Percentiles rank a stretch among this genome's conserved stretches.
phyloP scores from a whole-genome alignment of 2,888 invertebrate genomes.

The Scaptomyza flava region DNA sequence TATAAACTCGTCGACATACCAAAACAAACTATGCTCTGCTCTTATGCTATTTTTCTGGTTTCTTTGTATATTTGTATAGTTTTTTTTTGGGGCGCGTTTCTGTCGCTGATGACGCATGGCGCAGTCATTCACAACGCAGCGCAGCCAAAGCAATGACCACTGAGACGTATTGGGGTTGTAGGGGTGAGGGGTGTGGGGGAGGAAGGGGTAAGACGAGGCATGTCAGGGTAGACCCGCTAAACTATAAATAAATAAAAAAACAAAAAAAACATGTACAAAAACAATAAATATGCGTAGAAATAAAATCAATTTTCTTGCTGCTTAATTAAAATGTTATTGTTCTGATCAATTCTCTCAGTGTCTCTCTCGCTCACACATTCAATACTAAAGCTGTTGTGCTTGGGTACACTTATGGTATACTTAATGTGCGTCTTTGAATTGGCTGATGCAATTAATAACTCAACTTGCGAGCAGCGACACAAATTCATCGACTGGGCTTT shows the following conservation, averaged over 20 bases:
- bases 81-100: slow-evolving; percentile 35
- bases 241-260: slow-evolving; percentile 41
- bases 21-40: background rate
- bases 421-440: slow-evolving; percentile 27
- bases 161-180: background rate
- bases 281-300: slow-evolving; percentile 11
- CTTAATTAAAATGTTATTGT: slow-evolving; percentile 22
- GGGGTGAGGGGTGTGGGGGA: background rate
- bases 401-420: slow-evolving; percentile 1
- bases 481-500: slow-evolving; percentile 49
- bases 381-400: no score
- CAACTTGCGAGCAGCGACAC: slow-evolving; percentile 34
- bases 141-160: background rate
- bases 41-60: slow-evolving; percentile 13
- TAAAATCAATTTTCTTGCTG: slow-evolving; percentile 32
- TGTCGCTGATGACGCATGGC: slow-evolving; percentile 53
- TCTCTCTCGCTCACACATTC: background rate
- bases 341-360: slow-evolving; percentile 9
- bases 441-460: slow-evolving; percentile 68
- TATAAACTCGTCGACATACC: background rate
- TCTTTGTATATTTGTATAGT: background rate
- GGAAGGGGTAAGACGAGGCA: background rate
- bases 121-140: slow-evolving; percentile 38
- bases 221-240: slow-evolving; percentile 23
- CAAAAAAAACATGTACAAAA: slow-evolving; percentile 5